Percentiles rank a stretch among this genome's conserved stretches.
These are phyloP conservation scores for Trichonephila inaurata DNA, from an alignment of 1,140 invertebrate genomes.

Conservation along the genomic window DNA sequence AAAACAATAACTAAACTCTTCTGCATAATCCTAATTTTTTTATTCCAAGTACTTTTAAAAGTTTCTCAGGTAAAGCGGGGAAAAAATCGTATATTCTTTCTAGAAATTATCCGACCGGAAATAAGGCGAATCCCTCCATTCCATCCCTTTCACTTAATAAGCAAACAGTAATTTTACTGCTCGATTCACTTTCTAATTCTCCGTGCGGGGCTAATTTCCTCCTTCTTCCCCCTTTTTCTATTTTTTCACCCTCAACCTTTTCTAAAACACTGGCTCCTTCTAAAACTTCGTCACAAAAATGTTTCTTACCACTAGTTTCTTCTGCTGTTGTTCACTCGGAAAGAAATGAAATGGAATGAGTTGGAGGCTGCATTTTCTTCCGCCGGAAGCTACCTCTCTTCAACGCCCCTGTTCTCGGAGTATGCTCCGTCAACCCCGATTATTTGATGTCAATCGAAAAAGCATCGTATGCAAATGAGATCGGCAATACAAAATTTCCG, in stretches of 20 bases:
- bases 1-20: background rate
- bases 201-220: slow-evolving; percentile 27
- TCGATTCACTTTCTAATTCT: slow-evolving; percentile 50
- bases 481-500: slow-evolving; percentile 60
- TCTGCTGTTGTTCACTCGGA: slow-evolving; percentile 33
- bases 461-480: slow-evolving; percentile 67
- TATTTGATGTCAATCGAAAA: slow-evolving; percentile 67
- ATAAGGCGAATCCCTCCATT: background rate
- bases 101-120: slow-evolving; percentile 12
- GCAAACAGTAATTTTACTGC: slow-evolving; percentile 55
- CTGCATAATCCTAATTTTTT: background rate
- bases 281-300: slow-evolving; percentile 6
- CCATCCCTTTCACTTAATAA: slow-evolving; percentile 38
- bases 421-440: slow-evolving; percentile 29
- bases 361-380: slow-evolving; percentile 14
- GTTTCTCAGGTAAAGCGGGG: background rate
- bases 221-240: background rate
- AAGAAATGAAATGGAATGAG: slow-evolving; percentile 37
- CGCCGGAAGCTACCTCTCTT: slow-evolving; percentile 20
- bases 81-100: slow-evolving; percentile 2
- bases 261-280: slow-evolving; percentile 8
- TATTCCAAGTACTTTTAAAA: background rate
- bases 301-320: slow-evolving; percentile 41
- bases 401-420: background rate
- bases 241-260: background rate